Conservation (phyloP, 92 coral and sea anemone genomes). For the Porites cylindrica region DNA sequence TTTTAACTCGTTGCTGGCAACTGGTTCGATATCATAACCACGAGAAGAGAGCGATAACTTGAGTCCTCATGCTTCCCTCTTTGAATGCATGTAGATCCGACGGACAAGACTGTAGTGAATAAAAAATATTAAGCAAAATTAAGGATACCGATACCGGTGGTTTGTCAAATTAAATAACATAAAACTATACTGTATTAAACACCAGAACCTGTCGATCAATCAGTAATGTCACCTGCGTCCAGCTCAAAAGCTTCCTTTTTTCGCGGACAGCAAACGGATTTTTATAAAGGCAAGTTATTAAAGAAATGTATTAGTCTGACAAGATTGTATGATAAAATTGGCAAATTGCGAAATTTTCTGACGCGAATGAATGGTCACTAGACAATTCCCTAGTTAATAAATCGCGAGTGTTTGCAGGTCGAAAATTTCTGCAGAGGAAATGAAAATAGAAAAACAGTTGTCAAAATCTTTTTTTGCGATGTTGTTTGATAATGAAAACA, state of each 20-base stretch:
- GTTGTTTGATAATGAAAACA: neutral
- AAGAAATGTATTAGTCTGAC: neutral
- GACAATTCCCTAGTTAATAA: conserved; percentile 12
- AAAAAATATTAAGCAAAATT: neutral
- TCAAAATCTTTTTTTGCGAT: conserved; percentile 1
- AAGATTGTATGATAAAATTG: neutral
- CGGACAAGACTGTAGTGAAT: neutral
- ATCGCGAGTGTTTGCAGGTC: conserved; percentile 1
- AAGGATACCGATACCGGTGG: neutral
- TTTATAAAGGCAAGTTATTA: neutral
- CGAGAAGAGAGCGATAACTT: neutral
- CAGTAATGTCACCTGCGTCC: neutral
- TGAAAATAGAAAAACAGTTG: neutral
- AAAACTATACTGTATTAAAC: neutral
- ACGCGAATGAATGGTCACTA: neutral
- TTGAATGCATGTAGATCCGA: neutral
- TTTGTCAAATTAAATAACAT: neutral
- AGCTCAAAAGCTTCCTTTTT: neutral
- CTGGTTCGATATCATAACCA: neutral
- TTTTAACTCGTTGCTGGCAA: too few relatives aligned
- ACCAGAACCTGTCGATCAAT: neutral
- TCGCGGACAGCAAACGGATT: neutral
- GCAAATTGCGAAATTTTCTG: neutral
- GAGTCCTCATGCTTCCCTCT: neutral
- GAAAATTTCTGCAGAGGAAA: conserved; percentile 11